Conservation (phyloP, 1,140 invertebrate genomes). For the Trichogramma pretiosum region DNA sequence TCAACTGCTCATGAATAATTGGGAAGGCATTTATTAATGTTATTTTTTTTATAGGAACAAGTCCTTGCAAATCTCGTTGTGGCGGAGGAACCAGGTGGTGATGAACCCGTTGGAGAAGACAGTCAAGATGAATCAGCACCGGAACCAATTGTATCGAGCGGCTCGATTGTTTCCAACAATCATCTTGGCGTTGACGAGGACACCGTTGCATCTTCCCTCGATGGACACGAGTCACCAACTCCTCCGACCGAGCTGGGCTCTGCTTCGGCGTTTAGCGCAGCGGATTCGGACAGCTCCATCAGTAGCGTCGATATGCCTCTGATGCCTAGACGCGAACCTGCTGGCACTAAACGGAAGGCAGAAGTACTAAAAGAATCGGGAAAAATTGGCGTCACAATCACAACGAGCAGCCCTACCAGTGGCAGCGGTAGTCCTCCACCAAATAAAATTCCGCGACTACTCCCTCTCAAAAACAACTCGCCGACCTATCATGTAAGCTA, state of each 20-base stretch:
- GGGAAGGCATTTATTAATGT: conserved; percentile 1
- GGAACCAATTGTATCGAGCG: conserved; percentile 19
- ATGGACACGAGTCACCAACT: conserved; percentile 37
- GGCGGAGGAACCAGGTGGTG: conserved; percentile 42
- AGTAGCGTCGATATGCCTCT: conserved; percentile 48
- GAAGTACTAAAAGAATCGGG: conserved; percentile 77
- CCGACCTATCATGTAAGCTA: conserved; percentile 37
- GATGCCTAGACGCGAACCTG: conserved; percentile 40
- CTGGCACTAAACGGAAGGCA: conserved; percentile 70
- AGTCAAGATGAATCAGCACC: conserved; percentile 40
- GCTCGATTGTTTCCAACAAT: neutral
- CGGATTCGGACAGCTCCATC: conserved; percentile 52
- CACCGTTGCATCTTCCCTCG: conserved; percentile 43
- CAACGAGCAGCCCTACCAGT: conserved; percentile 61
- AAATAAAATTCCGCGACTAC: conserved; percentile 45
- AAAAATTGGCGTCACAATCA: conserved; percentile 81
- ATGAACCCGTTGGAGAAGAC: conserved; percentile 40
- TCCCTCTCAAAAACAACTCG: conserved; percentile 36
- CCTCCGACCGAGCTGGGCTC: conserved; percentile 30
- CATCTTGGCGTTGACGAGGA: conserved; percentile 44
- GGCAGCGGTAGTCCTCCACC: conserved; percentile 46
- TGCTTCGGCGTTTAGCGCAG: conserved; percentile 42
- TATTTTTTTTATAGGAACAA: conserved; percentile 33
- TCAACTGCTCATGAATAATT: too few species aligned
- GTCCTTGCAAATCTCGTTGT: conserved; percentile 40